Base-by-base conservation (phyloP, 2,888 invertebrate species). In the Hesperia comma region DNA sequence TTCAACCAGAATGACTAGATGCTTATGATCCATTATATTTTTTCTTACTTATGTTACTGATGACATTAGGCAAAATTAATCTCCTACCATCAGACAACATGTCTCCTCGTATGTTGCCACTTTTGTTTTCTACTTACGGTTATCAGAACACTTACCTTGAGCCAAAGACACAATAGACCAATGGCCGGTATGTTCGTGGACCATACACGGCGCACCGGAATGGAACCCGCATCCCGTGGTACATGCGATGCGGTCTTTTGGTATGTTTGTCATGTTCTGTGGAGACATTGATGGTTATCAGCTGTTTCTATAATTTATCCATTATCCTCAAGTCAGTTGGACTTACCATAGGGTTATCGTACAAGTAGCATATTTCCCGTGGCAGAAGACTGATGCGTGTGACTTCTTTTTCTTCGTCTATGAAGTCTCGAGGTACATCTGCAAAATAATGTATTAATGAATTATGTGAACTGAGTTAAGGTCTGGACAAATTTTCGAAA, bases 101-200 rank as follows among this genome's bases (percentile, higher is more conserved):
- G 26, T 26, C 26, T 26, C 26, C 26, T 26, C 26, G 26, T 4
- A 4, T 26, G 26, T 26, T 5, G 26, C 26, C 5, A 26, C 5
- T 26, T 26, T 4, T 26, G 26, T 26, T 26, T 4, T 26, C 3
- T 26, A 26, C 26, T 26, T 26, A 26, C 26, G 26, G 26, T 4
- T 2, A 26, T 5, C 5, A 26, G 26, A 26, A 26, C 26, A 26
- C 26, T 54, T 72, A 90, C 90, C 90, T 78, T 82, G 79, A 2
- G 91, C 77, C 0, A 91, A 8, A 0, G 89, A 74, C 0, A 90
- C 82, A 19, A 90, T 64, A 0, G 87, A 80, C 88, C 88, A 88
- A 26, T 91, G 91, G 0, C 91, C 91, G 0, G 90, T 90, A 17
- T 87, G 89, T 70, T 91, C 91, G 63, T 91, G 90, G 0, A 89